Evolutionary conservation across 2,888 invertebrate species (phyloP), one percentile per base, ranked within the genome.

Genomic region (Drosophila mimetica): DNA sequence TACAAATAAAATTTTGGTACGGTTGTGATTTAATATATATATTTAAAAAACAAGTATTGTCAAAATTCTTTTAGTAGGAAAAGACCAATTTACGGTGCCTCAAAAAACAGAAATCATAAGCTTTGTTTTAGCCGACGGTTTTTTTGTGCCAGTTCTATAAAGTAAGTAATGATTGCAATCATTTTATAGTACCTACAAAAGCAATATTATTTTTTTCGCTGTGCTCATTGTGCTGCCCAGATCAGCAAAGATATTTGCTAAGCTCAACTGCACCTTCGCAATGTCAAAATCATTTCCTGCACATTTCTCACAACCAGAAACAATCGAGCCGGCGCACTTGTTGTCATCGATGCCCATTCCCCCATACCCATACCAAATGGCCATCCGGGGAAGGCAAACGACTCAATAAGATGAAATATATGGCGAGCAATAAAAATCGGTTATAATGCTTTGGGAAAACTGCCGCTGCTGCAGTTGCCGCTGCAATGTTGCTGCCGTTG

Each of bases 401-500:
- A 89, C 90, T 90, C 89, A 90, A 90, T 90, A 90, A 90, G 87
- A 89, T 89, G 88, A 89, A 90, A 90, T 90, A 90, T 89, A 90
- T 90, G 89, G 89, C 79, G 71, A 71, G 84, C 78, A 77, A 90
- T 90, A 90, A 90, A 83, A 85, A 90, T 90, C 81, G 89, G 84
- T 84, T 90, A 88, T 89, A 88, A 90, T 86, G 79, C 82, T 77
- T 76, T 78, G 72, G 84, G 77, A 87, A 88, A 78, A 79, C 66
- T 70, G 71, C 63, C 58, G 52, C 28, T 25, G 52, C 16, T 39
- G 41, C 51, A 63, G 36, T 14, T 34, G 59, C 28, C 36, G 39
- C 9, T 16, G 54, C 20, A 48, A 34, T 36, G 28, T 53, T 61
- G 51, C 14, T 46, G 48, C 39, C 14, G 18, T 46, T 46, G 20